Conservation (phyloP, 1,140 invertebrate species). For the Temnothorax nylanderi region DNA sequence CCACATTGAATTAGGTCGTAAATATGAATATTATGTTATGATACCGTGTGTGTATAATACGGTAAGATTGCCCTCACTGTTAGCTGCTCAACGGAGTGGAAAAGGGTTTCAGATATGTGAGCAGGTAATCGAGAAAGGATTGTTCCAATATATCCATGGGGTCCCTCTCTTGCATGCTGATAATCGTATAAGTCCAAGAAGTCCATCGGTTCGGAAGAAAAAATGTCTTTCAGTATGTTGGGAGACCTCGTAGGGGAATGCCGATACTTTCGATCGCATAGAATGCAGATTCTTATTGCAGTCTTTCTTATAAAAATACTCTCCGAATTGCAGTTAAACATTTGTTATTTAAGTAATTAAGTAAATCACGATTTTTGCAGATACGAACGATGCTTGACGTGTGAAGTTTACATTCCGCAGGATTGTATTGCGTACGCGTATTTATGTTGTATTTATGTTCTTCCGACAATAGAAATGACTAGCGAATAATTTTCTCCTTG, state of each 20-base stretch:
- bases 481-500: background rate
- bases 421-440: no score
- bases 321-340: background rate
- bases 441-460: no score
- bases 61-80: constrained; percentile 29
- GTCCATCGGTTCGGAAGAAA: constrained; percentile 52
- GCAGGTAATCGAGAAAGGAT: constrained; percentile 50
- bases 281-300: constrained; percentile 2
- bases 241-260: background rate
- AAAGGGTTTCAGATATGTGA: constrained; percentile 49
- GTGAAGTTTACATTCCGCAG: background rate
- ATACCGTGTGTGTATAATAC: background rate
- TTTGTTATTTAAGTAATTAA: background rate
- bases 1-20: background rate
- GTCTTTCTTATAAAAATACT: background rate
- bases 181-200: constrained; percentile 51
- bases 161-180: constrained; percentile 12
- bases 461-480: no score
- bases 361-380: background rate
- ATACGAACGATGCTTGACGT: background rate
- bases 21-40: constrained; percentile 1
- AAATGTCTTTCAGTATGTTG: constrained; percentile 43
- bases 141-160: constrained; percentile 45
- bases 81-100: constrained; percentile 13
- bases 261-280: background rate